A percentile compares a stretch with the other conserved stretches of the same genome.
phyloP scores from a whole-genome alignment of 1,140 invertebrate genomes.

The Araneus ventricosus region DNA sequence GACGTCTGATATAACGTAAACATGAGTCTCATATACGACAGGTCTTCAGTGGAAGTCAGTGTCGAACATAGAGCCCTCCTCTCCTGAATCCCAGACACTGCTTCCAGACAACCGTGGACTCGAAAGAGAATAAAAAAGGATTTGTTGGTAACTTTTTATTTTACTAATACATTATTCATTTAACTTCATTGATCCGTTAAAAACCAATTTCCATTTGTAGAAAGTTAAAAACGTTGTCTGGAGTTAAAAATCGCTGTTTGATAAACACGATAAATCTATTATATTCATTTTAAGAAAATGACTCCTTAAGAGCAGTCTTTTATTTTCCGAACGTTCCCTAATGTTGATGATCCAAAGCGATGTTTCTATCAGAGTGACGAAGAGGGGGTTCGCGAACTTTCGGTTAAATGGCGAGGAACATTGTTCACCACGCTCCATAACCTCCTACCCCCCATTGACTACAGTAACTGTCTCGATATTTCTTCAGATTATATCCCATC shows the following conservation, averaged over 20 bases:
- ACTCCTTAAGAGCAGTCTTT: slow-evolving; percentile 20
- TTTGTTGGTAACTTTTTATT: no score
- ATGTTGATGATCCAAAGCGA: slow-evolving; percentile 39
- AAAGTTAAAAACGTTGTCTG: no score
- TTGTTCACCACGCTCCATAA: slow-evolving; percentile 65
- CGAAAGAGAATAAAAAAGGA: no score
- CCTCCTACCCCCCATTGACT: slow-evolving; percentile 38
- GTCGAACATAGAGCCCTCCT: no score
- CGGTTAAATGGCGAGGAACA: slow-evolving; percentile 68
- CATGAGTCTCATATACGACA: no score
- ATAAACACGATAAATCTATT: neutral
- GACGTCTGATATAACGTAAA: no score
- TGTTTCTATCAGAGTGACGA: slow-evolving; percentile 65
- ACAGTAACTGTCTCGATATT: slow-evolving; percentile 55
- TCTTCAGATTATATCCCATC: slow-evolving; percentile 36
- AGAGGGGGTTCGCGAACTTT: slow-evolving; percentile 54
- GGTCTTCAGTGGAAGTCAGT: no score
- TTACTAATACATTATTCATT: no score
- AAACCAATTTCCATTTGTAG: no score
- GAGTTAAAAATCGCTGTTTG: neutral
- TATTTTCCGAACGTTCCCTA: slow-evolving; percentile 29
- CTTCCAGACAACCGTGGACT: no score
- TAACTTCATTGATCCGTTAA: no score
- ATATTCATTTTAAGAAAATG: slow-evolving; percentile 1
- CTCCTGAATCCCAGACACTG: no score